Conservation (phyloP, 2,113 vertebrate species). For the Corythornis cristatus region DNA sequence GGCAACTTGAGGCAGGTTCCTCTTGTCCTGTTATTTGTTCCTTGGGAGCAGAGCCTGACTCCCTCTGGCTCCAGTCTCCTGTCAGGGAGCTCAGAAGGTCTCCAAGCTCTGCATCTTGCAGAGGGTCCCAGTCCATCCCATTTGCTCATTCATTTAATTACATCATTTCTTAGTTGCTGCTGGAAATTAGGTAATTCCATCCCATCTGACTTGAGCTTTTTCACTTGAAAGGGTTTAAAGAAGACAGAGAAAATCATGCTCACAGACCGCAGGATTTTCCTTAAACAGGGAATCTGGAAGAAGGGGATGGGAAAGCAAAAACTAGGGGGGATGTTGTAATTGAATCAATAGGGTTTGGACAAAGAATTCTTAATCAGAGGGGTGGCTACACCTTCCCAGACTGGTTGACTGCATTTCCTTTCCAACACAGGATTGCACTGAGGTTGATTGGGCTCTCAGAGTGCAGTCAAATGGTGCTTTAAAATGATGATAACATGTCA, state of each 20-base stretch:
- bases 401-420: neutral
- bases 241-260: neutral
- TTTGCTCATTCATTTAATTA: neutral
- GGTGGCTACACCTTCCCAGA: neutral
- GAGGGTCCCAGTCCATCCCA: rapidly evolving
- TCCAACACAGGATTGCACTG: rapidly evolving
- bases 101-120: neutral
- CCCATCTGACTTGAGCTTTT: neutral
- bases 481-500: neutral
- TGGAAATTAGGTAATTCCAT: neutral
- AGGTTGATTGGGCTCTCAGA: neutral
- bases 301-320: neutral
- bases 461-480: neutral
- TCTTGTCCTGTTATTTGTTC: too few relatives aligned
- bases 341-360: neutral
- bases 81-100: too few relatives aligned
- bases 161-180: neutral
- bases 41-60: too few relatives aligned
- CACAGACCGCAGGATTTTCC: neutral
- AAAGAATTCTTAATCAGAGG: neutral
- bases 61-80: too few relatives aligned
- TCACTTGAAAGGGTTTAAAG: neutral
- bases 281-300: neutral
- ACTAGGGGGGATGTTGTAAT: rapidly evolving
- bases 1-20: too few relatives aligned